Evolutionary conservation across 2,113 vertebrate species (phyloP).

Genomic region (Cepphus grylle): DNA sequence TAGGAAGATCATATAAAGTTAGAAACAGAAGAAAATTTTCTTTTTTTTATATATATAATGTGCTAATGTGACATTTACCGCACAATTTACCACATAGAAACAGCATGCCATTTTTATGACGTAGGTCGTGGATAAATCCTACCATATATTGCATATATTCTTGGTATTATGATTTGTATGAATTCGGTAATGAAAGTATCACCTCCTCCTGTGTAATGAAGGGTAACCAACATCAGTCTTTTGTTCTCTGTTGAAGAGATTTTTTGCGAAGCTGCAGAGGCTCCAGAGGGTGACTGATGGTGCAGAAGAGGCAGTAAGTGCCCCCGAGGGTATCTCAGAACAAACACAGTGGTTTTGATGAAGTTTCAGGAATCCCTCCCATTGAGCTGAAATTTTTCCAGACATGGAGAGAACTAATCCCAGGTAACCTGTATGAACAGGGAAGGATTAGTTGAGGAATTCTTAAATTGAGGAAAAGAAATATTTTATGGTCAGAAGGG

Average conservation of each 20-base stretch:
- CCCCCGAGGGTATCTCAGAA: background rate
- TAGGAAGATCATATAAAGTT: background rate
- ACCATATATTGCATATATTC: background rate
- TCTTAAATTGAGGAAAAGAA: background rate
- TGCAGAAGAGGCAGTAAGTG: background rate
- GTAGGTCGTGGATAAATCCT: background rate
- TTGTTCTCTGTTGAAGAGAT: background rate
- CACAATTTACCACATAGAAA: background rate
- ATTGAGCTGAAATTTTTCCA: background rate
- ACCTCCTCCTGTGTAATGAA: background rate
- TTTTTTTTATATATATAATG: background rate
- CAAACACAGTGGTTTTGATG: background rate
- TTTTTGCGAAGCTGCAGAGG: background rate
- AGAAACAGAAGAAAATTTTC: background rate
- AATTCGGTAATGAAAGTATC: background rate
- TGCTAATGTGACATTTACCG: slow-evolving; percentile 19
- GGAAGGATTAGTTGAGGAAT: background rate
- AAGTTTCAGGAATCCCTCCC: background rate
- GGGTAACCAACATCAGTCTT: background rate
- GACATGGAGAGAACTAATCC: background rate
- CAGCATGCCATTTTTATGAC: background rate
- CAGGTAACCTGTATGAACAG: background rate
- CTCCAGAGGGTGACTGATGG: background rate
- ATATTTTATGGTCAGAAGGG: background rate
- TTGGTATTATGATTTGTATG: background rate